phyloP scores from a whole-genome alignment of 2,797 vertebrate genomes.

The Tokudaia tokunoshimensis region DNA sequence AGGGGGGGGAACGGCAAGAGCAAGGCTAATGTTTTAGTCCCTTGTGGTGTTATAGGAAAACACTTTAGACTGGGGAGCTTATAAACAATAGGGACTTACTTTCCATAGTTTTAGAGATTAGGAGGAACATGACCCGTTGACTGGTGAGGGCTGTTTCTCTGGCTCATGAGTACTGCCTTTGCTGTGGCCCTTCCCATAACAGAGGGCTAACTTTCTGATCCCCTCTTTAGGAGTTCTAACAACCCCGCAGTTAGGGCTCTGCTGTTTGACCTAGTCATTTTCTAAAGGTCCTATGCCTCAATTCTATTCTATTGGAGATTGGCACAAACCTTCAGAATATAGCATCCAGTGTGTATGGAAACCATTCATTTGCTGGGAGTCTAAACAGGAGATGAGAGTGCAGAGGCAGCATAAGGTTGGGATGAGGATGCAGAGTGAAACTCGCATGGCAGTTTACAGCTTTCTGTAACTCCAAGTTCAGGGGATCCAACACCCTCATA shows the following conservation, averaged over 20 bases:
- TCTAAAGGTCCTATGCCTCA: neutral
- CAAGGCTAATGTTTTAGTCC: neutral
- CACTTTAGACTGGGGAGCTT: neutral
- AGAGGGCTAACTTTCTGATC: neutral
- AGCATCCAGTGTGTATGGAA: neutral
- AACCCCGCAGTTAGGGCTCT: neutral
- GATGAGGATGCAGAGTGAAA: neutral
- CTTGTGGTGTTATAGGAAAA: neutral
- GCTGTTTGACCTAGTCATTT: neutral
- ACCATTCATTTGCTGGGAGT: neutral
- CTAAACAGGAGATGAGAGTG: neutral
- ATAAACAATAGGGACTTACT: neutral
- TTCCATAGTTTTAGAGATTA: neutral
- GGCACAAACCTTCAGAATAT: neutral
- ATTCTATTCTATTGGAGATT: neutral
- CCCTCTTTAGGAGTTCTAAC: neutral
- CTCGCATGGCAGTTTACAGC: too few relatives aligned
- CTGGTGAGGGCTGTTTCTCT: neutral
- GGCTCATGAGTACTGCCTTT: neutral
- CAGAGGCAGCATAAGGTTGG: too few relatives aligned
- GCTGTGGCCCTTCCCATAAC: too few relatives aligned
- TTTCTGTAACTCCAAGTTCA: too few relatives aligned
- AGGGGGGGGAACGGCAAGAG: neutral
- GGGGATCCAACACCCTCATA: too few relatives aligned
- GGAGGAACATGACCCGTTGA: neutral